Evolutionary conservation across 2,888 invertebrate species (phyloP), one percentile per base, ranked within the genome.

Genomic region (Rhimphoctona megacephalus): DNA sequence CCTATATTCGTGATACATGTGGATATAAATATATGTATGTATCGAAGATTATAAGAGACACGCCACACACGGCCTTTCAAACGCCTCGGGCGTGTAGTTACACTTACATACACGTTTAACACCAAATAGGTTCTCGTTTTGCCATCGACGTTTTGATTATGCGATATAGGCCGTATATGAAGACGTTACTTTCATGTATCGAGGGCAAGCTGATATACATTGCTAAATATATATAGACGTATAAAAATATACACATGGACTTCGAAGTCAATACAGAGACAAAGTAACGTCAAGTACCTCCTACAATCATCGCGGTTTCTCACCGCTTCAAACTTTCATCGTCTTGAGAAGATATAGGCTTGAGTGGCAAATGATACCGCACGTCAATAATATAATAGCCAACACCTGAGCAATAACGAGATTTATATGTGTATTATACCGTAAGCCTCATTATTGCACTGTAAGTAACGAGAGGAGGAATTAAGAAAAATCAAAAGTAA

Each of bases 131-230:
- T 52, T 57, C 54, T 61, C 33, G 6, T 80, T 54, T 49, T 57
- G 72, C 83, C 80, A 78, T 86, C 78, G 81, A 84, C 86, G 77
- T 84, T 86, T 86, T 76, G 84, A 86, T 86, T 81, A 86, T 81
- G 64, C 79, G 79, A 79, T 74, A 46, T 36, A 57, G 11, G 74
- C 52, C 39, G 67, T 19, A 2, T 61, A 86, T 86, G 84, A 86
- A 86, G 86, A 86, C 79, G 86, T 86, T 84, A 84, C 78, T 78
- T 69, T 52, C 39, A 7, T n/a, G 54, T 79, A 79, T 81, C 84
- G 84, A 64, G 84, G 78, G 66, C 81, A 77, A 30, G 54, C 61
- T 82, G 69, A 9, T 39, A 39, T 83, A 36, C n/a, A 46, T 61
- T 57, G 33, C n/a, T 11, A n/a, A 67, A 79, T 54, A 25, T 22